Evolutionary conservation across 2,888 invertebrate species (phyloP), one percentile per base, ranked within the genome.

Genomic region (Megaustenia siamemsis): DNA sequence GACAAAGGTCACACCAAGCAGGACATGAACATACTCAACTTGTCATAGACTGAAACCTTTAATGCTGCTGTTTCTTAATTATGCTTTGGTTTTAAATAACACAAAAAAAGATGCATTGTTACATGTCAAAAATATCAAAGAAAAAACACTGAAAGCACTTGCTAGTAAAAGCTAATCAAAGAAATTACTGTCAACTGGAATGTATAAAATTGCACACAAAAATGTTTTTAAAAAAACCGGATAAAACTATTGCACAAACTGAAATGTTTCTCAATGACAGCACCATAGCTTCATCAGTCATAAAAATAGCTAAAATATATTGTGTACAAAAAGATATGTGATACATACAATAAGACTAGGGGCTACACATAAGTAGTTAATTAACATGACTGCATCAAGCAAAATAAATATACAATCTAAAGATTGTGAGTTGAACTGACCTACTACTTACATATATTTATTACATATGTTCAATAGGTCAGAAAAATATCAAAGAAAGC

Each of bases 181-280:
- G 49, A 45, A 49, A 32, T 10, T 3, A 45, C 21, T 28, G 24
- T n/a, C n/a, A n/a, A n/a, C n/a, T 49, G 75, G 32, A 75, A 75
- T 40, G 43, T 53, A 75, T 49, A 53, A n/a, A 40, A 75, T 49
- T 49, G 53, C 45, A 32, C 28, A 75, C 1, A 75, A 75, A 49
- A 75, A 32, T 24, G 21, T 15, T 49, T 49, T 49, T 32, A 75
- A 75, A 75, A 40, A 40, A 71, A 45, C 10, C 2, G 24, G 21
- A 49, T 35, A 45, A 49, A 43, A 75, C 28, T 75, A 75, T 75
- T 75, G 75, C 75, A 45, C 45, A 75, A n/a, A 69, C 21, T 18
- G 35, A 68, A 40, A 69, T 21, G 3, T 69, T 21, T 69, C 15
- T 40, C 38, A 56, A 69, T 38, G 40, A 69, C 38, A 24, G 12